These are phyloP conservation scores for Mactra quadrangularis DNA, from an alignment of 1,140 invertebrate genomes.

Conservation along the genomic window DNA sequence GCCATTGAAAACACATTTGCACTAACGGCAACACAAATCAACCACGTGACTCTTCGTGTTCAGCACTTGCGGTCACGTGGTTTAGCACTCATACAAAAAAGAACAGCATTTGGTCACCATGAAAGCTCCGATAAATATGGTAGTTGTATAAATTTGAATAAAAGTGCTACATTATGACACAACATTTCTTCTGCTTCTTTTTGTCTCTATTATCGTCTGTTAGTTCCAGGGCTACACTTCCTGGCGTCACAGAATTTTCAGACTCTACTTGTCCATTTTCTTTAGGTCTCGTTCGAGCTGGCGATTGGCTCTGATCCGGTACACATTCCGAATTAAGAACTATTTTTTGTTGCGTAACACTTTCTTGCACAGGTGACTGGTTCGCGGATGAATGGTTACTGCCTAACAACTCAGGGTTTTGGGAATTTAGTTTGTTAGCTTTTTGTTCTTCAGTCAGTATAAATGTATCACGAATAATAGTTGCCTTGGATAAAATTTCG, in stretches of 20 bases:
- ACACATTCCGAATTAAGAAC: conserved; percentile 17
- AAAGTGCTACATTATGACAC: conserved; percentile 71
- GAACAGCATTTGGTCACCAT: no score
- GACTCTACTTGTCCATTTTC: conserved; percentile 73
- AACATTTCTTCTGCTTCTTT: conserved; percentile 78
- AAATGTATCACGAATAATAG: conserved; percentile 80
- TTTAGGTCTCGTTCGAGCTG: conserved; percentile 59
- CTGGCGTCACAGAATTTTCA: conserved; percentile 65
- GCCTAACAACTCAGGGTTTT: neutral
- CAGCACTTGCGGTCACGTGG: no score
- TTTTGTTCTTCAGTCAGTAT: conserved; percentile 71
- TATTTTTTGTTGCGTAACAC: conserved; percentile 9
- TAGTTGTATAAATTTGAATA: neutral
- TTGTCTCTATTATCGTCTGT: conserved; percentile 68
- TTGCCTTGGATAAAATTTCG: conserved; percentile 92
- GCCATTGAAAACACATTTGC: no score
- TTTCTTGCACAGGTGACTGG: conserved; percentile 34
- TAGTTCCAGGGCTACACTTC: conserved; percentile 63
- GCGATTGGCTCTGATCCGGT: conserved; percentile 30
- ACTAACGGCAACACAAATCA: no score
- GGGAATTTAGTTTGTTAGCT: neutral
- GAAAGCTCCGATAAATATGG: neutral
- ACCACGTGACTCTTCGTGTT: no score
- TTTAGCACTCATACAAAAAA: no score
- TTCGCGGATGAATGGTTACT: neutral